Base-by-base conservation (phyloP, 2,113 vertebrate genomes). In the Chionis minor region DNA sequence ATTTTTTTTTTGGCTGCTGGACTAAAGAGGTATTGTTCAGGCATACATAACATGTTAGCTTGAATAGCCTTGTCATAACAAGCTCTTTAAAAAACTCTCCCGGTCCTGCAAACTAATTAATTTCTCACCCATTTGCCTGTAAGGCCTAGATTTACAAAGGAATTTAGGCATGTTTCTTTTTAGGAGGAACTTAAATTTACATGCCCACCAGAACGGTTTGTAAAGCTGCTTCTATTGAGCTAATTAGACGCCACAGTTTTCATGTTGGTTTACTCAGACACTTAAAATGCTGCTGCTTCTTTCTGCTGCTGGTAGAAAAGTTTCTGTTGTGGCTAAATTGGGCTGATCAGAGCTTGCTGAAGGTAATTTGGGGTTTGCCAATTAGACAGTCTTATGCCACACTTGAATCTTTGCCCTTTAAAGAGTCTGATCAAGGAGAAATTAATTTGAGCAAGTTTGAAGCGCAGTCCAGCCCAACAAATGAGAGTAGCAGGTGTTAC, bases 21-120 rank as follows among this genome's bases (percentile, higher is more conserved):
- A 69, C 79, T 94, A 18, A 95, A 72, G 79, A 79, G 28, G 32
- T 69, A 75, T 77, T 95, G 85, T 93, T 90, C 51, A 75, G 58
- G 49, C 47, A 30, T 24, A 67, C 35, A 61, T 71, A 52, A 74
- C 1, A 4, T 55, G 38, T 75, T 86, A 67, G 52, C 49, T 66
- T 88, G 79, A 67, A 22, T 61, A 75, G 49, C 54, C 81, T 75
- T 88, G 79, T 96, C 10, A 12, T 94, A 90, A 86, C 71, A 93
- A 88, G 54, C 88, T 88, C 56, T 90, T 87, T 44, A 81, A 78
- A 89, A 35, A 92, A 74, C 54, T 75, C 54, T 86, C 22, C 74
- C 77, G 44, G 21, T 69, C 45, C 92, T 83, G 59, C 44, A 70
- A 82, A 26, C 26, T n/a, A 90, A 95, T 81, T 69, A 88, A 82